Evolutionary conservation across 2,797 vertebrate genomes (phyloP).

Genomic region (Bufotes viridis): DNA sequence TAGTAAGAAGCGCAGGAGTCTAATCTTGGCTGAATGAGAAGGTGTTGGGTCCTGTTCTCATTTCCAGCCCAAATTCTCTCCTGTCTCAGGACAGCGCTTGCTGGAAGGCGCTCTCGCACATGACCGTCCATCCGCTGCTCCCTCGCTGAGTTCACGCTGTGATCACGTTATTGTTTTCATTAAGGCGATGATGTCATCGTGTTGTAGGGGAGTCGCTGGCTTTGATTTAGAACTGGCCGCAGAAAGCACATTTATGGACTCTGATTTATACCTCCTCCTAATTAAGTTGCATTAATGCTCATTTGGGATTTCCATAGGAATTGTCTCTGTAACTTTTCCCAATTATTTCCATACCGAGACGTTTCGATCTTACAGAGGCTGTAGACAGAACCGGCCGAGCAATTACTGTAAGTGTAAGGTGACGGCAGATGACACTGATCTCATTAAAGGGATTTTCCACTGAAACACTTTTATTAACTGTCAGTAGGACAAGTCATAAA

Average conservation of each 20-base stretch:
- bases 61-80: conserved; percentile 15
- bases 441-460: conserved; percentile 22
- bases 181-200: conserved; percentile 40
- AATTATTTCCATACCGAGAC: not conserved
- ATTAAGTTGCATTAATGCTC: conserved; percentile 36
- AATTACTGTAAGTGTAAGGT: conserved; percentile 7
- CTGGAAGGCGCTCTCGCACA: conserved; percentile 22
- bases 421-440: not conserved
- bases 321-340: conserved; percentile 14
- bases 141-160: conserved; percentile 25
- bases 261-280: conserved; percentile 45
- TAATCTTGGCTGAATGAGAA: not conserved
- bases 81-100: not conserved
- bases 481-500: not conserved
- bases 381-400: too few relatives aligned
- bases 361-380: not conserved
- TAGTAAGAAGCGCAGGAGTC: not conserved
- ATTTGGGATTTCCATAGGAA: conserved; percentile 4
- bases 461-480: not conserved
- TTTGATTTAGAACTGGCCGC: conserved; percentile 24
- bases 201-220: conserved; percentile 1
- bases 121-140: conserved; percentile 1
- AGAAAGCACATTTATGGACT: conserved; percentile 26
- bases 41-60: conserved; percentile 7
- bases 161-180: conserved; percentile 46